These are phyloP conservation scores for Myripristis murdjan DNA, from an alignment of 2,797 vertebrate species.

Conservation along the genomic window DNA sequence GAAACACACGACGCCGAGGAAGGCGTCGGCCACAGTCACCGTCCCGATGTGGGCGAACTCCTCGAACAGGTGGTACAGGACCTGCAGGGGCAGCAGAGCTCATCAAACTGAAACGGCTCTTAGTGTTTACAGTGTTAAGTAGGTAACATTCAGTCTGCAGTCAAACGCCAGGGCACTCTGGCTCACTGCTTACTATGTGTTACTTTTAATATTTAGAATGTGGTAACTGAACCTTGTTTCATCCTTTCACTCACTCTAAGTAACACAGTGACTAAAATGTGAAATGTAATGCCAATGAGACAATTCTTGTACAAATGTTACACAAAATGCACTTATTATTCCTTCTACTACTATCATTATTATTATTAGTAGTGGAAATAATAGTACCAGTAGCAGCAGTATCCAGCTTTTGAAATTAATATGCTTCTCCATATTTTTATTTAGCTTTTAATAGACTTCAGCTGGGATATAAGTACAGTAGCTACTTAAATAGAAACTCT, in stretches of 20 bases:
- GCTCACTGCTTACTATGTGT: neutral
- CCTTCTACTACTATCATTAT: too few relatives aligned
- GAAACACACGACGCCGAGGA: slow-evolving; percentile 94
- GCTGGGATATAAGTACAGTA: neutral
- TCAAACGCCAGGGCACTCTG: neutral
- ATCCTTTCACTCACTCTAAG: too few relatives aligned
- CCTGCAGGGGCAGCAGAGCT: slow-evolving; percentile 79
- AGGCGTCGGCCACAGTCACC: slow-evolving; percentile 87
- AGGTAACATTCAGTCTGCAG: neutral
- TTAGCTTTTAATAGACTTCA: neutral
- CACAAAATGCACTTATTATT: too few relatives aligned
- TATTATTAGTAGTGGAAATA: too few relatives aligned
- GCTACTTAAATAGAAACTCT: neutral
- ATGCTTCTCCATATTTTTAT: neutral
- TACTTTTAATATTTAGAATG: neutral
- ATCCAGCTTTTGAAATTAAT: neutral
- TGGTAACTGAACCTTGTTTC: too few relatives aligned
- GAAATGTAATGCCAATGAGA: too few relatives aligned
- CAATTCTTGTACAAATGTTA: too few relatives aligned
- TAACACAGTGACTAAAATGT: too few relatives aligned
- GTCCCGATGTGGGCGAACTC: slow-evolving; percentile 88
- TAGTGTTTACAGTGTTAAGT: neutral
- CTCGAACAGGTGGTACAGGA: slow-evolving; percentile 96
- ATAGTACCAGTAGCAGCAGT: too few relatives aligned
- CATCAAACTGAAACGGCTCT: too few relatives aligned